Percentiles rank a stretch among this genome's conserved stretches.
phyloP scores from a whole-genome alignment of 2,797 vertebrate species.

The Oceanodroma leucorhoa region DNA sequence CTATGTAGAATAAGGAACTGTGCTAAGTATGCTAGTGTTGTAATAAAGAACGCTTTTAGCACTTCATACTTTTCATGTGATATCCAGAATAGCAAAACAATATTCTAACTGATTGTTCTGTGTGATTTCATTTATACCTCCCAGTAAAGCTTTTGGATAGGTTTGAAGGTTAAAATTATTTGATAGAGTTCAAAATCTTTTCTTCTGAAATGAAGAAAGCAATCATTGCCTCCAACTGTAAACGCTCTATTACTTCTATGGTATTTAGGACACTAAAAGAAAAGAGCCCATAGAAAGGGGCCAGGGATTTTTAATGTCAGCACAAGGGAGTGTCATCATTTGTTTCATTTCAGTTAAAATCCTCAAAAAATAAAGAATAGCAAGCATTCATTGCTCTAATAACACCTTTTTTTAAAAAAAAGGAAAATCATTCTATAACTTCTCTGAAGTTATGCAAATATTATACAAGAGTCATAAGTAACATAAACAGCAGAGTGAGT shows the following conservation, averaged over 20 bases:
- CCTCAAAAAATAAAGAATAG: not conserved
- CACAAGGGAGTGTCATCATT: conserved; percentile 7
- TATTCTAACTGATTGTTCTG: not conserved
- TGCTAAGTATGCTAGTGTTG: not conserved
- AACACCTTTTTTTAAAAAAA: not conserved
- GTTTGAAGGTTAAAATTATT: not conserved
- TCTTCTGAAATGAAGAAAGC: conserved; percentile 12
- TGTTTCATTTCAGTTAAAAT: conserved; percentile 3
- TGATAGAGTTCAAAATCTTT: not conserved
- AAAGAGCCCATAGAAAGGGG: conserved; percentile 21
- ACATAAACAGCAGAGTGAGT: not conserved
- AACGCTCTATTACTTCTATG: conserved; percentile 37
- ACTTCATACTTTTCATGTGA: not conserved
- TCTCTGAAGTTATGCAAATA: not conserved
- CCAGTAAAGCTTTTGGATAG: not conserved
- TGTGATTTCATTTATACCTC: not conserved
- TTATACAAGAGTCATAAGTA: not conserved
- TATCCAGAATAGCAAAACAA: not conserved
- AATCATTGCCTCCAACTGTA: conserved; percentile 35
- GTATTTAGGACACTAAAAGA: conserved; percentile 53
- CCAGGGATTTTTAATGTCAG: conserved; percentile 36
- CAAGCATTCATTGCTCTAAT: not conserved
- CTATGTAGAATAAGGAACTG: not conserved
- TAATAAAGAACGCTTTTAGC: not conserved
- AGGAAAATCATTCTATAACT: not conserved